phyloP scores from a whole-genome alignment of 2,797 vertebrate species.

The Sebastiscus tertius region DNA sequence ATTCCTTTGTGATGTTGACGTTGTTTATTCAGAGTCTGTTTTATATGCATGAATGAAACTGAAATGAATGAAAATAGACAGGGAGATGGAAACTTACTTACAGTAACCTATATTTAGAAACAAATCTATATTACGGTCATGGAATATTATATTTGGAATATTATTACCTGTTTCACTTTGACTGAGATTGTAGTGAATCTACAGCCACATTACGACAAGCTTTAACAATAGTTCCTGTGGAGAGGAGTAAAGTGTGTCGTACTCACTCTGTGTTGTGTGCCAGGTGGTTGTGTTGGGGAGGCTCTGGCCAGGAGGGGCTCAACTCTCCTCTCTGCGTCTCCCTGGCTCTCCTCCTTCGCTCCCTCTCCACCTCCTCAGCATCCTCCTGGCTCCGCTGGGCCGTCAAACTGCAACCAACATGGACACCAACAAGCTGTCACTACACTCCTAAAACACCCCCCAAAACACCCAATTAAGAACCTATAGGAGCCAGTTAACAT shows the following conservation, averaged over 20 bases:
- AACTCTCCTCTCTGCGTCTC: slow-evolving; percentile 57
- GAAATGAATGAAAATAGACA: background rate
- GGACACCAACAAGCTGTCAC: slow-evolving; percentile 1
- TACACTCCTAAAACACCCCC: background rate
- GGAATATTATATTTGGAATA: too few species aligned
- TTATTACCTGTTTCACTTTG: background rate
- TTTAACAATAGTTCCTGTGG: too few species aligned
- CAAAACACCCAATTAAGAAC: background rate
- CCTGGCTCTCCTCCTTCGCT: slow-evolving; percentile 79
- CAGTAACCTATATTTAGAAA: background rate
- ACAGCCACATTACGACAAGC: background rate
- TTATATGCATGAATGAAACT: background rate
- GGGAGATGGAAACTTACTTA: background rate
- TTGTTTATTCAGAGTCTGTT: background rate
- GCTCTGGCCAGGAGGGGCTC: slow-evolving; percentile 20
- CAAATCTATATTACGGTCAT: background rate
- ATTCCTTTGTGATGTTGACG: background rate
- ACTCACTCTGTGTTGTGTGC: slow-evolving; percentile 81
- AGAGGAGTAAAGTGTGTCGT: background rate
- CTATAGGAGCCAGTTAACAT: background rate
- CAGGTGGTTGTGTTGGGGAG: slow-evolving; percentile 10
- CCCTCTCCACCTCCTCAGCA: slow-evolving; percentile 86
- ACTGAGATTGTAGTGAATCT: background rate
- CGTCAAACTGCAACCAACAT: slow-evolving; percentile 81
- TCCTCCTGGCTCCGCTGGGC: slow-evolving; percentile 89